Evolutionary conservation across 2,888 invertebrate genomes (phyloP).

Genomic region (Lampropteryx suffumata): DNA sequence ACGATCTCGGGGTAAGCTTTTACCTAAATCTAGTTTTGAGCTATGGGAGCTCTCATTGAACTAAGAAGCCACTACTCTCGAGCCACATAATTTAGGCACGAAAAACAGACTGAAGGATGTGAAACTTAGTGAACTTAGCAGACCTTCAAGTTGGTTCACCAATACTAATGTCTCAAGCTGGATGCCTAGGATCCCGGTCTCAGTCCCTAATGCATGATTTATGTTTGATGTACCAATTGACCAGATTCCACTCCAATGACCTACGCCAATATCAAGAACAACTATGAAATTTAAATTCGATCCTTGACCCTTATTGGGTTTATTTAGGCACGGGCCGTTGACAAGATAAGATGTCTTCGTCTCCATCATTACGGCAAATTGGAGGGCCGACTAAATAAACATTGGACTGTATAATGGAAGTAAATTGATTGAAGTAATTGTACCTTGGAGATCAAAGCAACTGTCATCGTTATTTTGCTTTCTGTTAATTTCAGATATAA

Average conservation of each 20-base stretch:
- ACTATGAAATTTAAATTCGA: slow-evolving; percentile 24
- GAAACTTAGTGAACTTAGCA: no score
- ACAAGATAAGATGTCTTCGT: slow-evolving; percentile 21
- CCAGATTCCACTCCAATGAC: slow-evolving; percentile 14
- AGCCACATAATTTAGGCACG: no score
- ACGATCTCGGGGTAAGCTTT: no score
- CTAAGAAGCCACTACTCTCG: no score
- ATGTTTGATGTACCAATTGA: slow-evolving; percentile 4
- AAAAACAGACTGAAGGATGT: no score
- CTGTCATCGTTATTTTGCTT: slow-evolving; percentile 15
- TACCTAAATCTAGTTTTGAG: no score
- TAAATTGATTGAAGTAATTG: slow-evolving; percentile 16
- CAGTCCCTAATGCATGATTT: no score
- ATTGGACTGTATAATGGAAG: slow-evolving; percentile 17
- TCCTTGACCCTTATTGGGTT: slow-evolving; percentile 16
- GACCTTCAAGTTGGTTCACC: no score
- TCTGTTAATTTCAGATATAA: slow-evolving; percentile 7
- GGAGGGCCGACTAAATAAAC: slow-evolving; percentile 21
- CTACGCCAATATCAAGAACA: slow-evolving; percentile 17
- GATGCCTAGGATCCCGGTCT: no score
- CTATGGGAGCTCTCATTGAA: no score
- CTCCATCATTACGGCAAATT: slow-evolving; percentile 17
- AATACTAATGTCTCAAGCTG: no score
- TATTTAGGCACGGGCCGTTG: slow-evolving; percentile 17
- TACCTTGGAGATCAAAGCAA: slow-evolving; percentile 14